phyloP scores from a whole-genome alignment of 1,140 invertebrate species.

The Microplitis mediator region DNA sequence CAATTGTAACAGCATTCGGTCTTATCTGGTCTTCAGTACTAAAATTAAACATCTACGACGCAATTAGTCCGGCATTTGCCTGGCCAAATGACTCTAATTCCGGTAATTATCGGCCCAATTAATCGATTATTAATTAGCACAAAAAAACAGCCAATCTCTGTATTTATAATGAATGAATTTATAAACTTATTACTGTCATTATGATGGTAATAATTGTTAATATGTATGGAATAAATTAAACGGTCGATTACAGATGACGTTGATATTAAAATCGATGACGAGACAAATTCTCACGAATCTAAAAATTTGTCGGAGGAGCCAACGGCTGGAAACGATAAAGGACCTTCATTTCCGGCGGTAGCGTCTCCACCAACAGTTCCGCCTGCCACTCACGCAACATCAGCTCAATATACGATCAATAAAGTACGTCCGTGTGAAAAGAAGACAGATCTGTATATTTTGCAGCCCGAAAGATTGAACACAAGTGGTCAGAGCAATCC shows the following conservation, averaged over 20 bases:
- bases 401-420: constrained; percentile 51
- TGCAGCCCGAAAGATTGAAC: constrained; percentile 81
- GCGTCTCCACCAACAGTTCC: constrained; percentile 50
- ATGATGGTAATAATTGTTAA: no score
- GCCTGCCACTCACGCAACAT: constrained; percentile 48
- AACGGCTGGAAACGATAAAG: constrained; percentile 37
- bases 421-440: constrained; percentile 80
- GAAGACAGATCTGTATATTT: constrained; percentile 83
- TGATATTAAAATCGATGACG: constrained; percentile 30
- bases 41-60: constrained; percentile 53
- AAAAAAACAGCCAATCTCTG: neutral
- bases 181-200: neutral
- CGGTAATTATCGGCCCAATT: constrained; percentile 19
- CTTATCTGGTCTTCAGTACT: constrained; percentile 52
- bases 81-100: constrained; percentile 40
- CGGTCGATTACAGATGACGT: constrained; percentile 40
- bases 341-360: constrained; percentile 40
- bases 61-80: constrained; percentile 51
- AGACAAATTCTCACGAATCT: constrained; percentile 45
- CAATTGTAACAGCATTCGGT: constrained; percentile 42
- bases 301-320: constrained; percentile 48
- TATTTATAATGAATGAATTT: neutral
- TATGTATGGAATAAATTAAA: neutral
- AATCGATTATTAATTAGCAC: neutral
- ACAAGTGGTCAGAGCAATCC: constrained; percentile 77